These are phyloP conservation scores for Aspiorhynchus laticeps DNA, from an alignment of 2,113 vertebrate species.

Conservation along the genomic window DNA sequence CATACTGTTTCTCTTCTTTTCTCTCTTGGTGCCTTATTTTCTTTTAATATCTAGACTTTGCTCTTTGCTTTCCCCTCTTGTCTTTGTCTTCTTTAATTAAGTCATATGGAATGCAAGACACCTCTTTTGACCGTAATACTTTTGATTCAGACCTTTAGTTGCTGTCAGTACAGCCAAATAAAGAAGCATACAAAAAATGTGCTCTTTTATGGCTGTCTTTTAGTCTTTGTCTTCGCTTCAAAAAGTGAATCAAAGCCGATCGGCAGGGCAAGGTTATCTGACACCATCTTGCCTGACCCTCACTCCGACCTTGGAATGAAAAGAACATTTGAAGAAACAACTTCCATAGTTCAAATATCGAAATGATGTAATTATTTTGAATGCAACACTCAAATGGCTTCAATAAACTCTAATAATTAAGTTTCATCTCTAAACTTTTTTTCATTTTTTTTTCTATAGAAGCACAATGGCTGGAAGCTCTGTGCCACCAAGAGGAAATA, in stretches of 20 bases:
- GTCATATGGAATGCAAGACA: background rate
- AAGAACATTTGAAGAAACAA: background rate
- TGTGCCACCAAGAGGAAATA: slow-evolving; percentile 67
- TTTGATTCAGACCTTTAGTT: slow-evolving; percentile 21
- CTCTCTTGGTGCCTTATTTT: background rate
- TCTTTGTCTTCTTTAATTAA: slow-evolving; percentile 7
- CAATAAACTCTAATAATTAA: background rate
- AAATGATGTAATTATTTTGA: background rate
- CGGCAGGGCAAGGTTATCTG: background rate
- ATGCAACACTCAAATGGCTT: background rate
- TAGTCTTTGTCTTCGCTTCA: background rate
- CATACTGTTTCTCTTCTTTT: slow-evolving; percentile 5
- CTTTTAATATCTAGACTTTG: background rate
- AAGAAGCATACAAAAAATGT: slow-evolving; percentile 4
- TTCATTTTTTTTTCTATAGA: background rate
- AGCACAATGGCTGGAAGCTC: slow-evolving; percentile 41
- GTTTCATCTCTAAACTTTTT: background rate
- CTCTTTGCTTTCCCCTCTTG: background rate
- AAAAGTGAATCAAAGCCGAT: background rate
- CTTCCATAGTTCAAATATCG: background rate
- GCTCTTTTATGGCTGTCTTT: slow-evolving; percentile 3
- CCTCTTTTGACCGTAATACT: background rate
- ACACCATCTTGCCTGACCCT: background rate
- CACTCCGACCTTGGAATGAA: background rate
- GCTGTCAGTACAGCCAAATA: background rate